Evolutionary conservation across 23 tunicate species (phyloP).

Genomic region (Styela clava): DNA sequence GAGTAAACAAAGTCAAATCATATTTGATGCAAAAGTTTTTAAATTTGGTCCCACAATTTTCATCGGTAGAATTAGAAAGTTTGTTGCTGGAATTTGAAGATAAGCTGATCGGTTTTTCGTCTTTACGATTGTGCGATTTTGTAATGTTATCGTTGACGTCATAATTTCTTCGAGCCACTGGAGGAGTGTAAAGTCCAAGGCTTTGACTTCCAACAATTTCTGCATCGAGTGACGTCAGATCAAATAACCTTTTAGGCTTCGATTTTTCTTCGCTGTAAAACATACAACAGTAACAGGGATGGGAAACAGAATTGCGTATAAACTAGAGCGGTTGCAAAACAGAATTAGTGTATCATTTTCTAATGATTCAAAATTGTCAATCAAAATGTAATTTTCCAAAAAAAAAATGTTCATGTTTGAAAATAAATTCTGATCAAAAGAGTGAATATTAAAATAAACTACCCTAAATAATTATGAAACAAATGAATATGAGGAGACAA

Average conservation of each 20-base stretch:
- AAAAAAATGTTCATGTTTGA: too few species aligned
- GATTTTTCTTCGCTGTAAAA: too few species aligned
- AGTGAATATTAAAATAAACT: too few species aligned
- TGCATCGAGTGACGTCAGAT: background rate
- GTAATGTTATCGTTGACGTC: slow-evolving; percentile 6
- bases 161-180: background rate
- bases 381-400: too few species aligned
- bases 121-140: background rate
- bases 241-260: background rate
- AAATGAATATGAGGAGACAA: too few species aligned
- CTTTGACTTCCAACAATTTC: slow-evolving; percentile 30
- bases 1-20: slow-evolving; percentile 12
- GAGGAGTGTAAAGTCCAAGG: slow-evolving; percentile 20
- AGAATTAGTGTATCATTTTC: too few species aligned
- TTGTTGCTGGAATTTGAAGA: background rate
- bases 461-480: too few species aligned
- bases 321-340: too few species aligned
- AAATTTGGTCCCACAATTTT: background rate
- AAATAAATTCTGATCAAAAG: too few species aligned
- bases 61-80: background rate
- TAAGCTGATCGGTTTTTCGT: background rate
- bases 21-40: slow-evolving; percentile 4
- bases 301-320: too few species aligned
- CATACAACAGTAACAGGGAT: too few species aligned
- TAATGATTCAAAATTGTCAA: too few species aligned